A percentile compares a stretch with the other conserved stretches of the same genome.
Conservation (phyloP, 2,113 vertebrate genomes). For the Charina bottae region DNA sequence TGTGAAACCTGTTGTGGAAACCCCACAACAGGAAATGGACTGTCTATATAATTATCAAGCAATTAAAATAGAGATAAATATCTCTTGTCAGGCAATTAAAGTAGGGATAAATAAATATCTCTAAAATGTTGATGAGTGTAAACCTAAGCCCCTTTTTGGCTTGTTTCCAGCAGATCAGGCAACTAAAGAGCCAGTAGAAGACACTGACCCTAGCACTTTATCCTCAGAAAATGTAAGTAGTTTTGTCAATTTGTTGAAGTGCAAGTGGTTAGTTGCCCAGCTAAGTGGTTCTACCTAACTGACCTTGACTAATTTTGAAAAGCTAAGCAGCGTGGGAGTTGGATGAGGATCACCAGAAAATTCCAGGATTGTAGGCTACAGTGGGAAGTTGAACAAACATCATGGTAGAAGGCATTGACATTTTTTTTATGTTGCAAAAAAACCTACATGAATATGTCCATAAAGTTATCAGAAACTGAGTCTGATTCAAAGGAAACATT, state of each 20-base stretch:
- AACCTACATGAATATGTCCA: background rate
- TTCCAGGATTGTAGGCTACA: background rate
- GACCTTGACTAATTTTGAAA: background rate
- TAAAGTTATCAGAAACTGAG: background rate
- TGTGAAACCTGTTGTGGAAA: slow-evolving; percentile 1
- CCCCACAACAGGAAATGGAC: too few relatives aligned
- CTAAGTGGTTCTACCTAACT: background rate
- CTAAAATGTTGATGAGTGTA: slow-evolving; percentile 9
- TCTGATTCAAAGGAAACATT: background rate
- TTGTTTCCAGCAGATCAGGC: slow-evolving; percentile 72
- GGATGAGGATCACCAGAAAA: background rate
- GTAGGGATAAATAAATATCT: background rate
- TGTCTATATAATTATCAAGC: background rate
- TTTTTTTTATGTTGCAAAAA: background rate
- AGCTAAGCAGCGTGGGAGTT: background rate
- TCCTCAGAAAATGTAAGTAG: slow-evolving; percentile 82
- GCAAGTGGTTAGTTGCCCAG: background rate
- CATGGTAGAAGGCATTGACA: background rate
- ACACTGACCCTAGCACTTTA: slow-evolving; percentile 92
- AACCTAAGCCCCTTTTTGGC: slow-evolving; percentile 21
- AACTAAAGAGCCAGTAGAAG: slow-evolving; percentile 89
- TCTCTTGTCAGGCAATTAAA: background rate
- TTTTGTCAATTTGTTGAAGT: background rate
- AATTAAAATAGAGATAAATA: background rate
- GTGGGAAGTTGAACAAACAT: background rate